Base-by-base conservation (phyloP, 2,113 vertebrate species). In the Dendrocopos noguchii region DNA sequence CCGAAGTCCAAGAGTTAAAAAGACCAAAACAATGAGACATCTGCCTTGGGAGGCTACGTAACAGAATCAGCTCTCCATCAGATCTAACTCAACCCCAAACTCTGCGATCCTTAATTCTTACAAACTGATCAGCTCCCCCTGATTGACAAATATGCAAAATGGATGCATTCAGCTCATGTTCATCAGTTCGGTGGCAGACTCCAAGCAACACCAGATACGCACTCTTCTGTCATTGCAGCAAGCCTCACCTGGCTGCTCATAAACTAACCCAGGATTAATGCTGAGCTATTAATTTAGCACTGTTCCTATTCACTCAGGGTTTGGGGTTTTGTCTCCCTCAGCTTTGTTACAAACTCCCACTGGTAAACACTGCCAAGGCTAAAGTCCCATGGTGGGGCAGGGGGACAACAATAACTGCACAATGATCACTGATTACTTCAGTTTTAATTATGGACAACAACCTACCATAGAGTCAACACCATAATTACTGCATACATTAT, bases 381-480 rank as follows among this genome's bases (percentile, higher is more conserved):
- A 11, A 50, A 84, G 46, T 24, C 20, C 20, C 55, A 52, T 1
- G 0, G 29, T 0, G 8, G 22, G 15, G 2, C 18, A 22, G 7
- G 12, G 29, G 31, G 5, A 33, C 5, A 5, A 25, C 0, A 0
- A 72, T 3, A 19, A 67, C 24, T 27, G 10, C 39, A 56, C 22
- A 36, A 4, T 47, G 15, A 76, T 31, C 44, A 28, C 31, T 10
- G 12, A 80, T 86, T 36, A 10, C 22, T 31, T 79, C 5, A 86
- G 61, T 88, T 84, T 84, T 66, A 84, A 57, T 68, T 39, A 29
- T 81, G 6, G 63, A 79, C 12, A 7, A 50, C 47, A 10, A 15
- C 3, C 12, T 28, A 80, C 13, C 53, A 65, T 19, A 56, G 6
- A 68, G 24, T 39, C 18, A 77, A 28, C 14, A 78, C 7, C 31